Evolutionary conservation across 2,113 vertebrate species (phyloP), one percentile per base, ranked within the genome.

Genomic region (Peromyscus maniculatus): DNA sequence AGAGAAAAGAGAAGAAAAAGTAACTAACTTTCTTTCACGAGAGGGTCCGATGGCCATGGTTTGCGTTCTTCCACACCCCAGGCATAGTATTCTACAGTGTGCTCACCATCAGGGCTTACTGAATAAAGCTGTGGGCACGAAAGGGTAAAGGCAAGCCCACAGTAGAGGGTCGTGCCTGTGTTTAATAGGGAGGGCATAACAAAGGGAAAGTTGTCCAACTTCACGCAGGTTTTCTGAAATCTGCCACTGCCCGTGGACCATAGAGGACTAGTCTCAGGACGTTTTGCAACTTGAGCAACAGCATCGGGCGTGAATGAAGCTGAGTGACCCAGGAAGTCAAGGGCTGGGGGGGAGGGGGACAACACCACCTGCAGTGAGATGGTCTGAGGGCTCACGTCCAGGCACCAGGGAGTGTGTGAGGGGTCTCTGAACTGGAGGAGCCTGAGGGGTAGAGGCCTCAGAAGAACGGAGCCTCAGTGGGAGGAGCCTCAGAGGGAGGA

Each of bases 391-490:
- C 16, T n/a, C 79, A 36, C 33, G 57, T 13, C 21, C 33, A 1
- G 57, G 9, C 6, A 26, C 8, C 9, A n/a, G 33, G 49, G 0
- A 31, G 16, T 16, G 15, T 13, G 8, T 1, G 1, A 9, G 77
- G 4, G 17, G 17, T 19, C 9, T 31, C 24, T 66, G 24, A 84
- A 43, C 57, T 62, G 39, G n/a, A 66, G 57, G 13, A 21, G 31
- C 31, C 31, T 36, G 49, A 36, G 49, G 16, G 52, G 46, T 17
- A 15, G 49, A 43, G 11, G 52, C 17, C 78, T 49, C 28, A 57
- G 79, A 13, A 7, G 52, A 9, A 22, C 13, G 19, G 21, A 15
- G 55, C 19, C 55, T 59, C 33, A 3, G 55, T 46, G 43, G 75
- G 11, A 12, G 43, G 22, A 15, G 39, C 24, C 43, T 78, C 11